Conservation (phyloP, 2,113 vertebrate species). For the Stictonetta naevosa region DNA sequence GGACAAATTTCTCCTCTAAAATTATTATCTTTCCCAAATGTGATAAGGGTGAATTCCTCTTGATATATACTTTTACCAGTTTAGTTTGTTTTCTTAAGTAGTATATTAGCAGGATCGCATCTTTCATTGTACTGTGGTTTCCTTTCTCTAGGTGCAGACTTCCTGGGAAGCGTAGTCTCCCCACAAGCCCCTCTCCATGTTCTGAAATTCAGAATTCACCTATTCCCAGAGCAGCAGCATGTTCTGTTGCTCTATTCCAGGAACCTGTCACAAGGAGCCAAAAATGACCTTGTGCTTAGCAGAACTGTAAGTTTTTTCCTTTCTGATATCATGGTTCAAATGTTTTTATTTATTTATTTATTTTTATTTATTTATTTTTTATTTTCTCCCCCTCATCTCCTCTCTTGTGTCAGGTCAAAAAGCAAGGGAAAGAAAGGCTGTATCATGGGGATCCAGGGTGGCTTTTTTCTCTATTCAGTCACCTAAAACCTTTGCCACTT, state of each 20-base stretch:
- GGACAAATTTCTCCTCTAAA: background rate
- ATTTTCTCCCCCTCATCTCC: background rate
- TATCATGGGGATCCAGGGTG: background rate
- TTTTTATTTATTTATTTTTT: background rate
- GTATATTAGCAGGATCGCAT: background rate
- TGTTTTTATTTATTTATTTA: background rate
- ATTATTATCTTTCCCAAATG: background rate
- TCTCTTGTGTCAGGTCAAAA: background rate
- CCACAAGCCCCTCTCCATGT: background rate
- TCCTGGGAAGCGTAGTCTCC: background rate
- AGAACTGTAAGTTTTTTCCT: background rate
- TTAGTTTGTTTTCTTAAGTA: background rate
- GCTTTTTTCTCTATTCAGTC: background rate
- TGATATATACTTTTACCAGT: background rate
- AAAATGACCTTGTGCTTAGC: background rate
- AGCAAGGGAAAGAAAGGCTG: background rate
- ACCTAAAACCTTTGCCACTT: background rate
- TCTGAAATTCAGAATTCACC: background rate
- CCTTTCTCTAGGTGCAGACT: background rate
- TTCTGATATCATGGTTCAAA: background rate
- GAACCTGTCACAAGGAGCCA: background rate
- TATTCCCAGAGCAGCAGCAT: background rate
- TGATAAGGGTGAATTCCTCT: background rate
- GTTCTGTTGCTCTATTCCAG: background rate
- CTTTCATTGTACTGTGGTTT: background rate